Base-by-base conservation (phyloP, 1,140 invertebrate genomes). In the Eulimnadia texana region DNA sequence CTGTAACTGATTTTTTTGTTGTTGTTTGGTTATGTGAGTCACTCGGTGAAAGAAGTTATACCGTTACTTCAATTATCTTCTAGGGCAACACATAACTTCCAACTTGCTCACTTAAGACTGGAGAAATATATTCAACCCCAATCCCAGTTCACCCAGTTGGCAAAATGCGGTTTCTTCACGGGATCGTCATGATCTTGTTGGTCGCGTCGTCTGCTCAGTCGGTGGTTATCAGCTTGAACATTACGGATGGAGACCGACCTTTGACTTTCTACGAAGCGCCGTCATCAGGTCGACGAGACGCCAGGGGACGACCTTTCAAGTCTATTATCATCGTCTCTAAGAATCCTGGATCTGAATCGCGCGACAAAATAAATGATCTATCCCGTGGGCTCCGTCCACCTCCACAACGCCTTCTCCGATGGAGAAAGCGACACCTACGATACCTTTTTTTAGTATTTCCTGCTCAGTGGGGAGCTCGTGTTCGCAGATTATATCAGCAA, bases 401-500 rank as follows among this genome's bases (percentile, higher is more conserved):
- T 42, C 60, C 9, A 54, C 60, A 3, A 24, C 60, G n/a, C n/a
- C 22, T 23, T 28, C 60, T n/a, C 27, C 53, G 6, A 23, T 28
- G 47, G 51, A 61, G 3, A 61, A 61, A 61, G 29, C 51, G 10
- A 54, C 58, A 24, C 58, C 58, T 20, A 60, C 51, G 9, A 61
- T 61, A 23, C 60, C 60, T 19, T 61, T 61, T 20, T 61, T 61
- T 28, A 61, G 50, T 27, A 61, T 61, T 20, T 61, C 60, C 9
- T 61, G 60, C 33, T 52, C 60, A 16, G 60, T 61, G 25, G 60
- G 60, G 25, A 61, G 50, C n/a, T 54, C 60, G 16, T 61, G 60
- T 23, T 61, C 60, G 25, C 51, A 52, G 27, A 61, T 61, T n/a
- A 61, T 61, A 29, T 61, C 60, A 33, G 51, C 60, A n/a, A 50